Evolutionary conservation across 37 sponge, comb jelly and placozoan species (phyloP), one percentile per base, ranked within the genome.

Genomic region (Ianthella basta): DNA sequence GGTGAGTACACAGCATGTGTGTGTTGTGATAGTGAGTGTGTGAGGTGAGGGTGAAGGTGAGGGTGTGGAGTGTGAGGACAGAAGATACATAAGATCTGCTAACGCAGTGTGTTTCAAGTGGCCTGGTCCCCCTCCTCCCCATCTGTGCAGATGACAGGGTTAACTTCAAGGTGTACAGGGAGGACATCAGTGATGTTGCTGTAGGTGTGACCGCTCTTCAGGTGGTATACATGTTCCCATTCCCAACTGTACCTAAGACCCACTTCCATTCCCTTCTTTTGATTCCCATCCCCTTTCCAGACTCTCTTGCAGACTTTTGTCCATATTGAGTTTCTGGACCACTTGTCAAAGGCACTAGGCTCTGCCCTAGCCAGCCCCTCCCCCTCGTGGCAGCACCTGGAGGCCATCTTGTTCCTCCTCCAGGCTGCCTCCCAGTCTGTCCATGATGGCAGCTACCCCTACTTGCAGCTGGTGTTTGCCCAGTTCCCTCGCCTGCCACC

Each of bases 331-430:
- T 92, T 79, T 40, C 61, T 92, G 59, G 86, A 92, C 32, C 79
- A 92, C 66, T 82, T 92, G 44, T 60, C 84, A 39, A 24, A 55
- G 18, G 38, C 57, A 13, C 61, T 92, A 29, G 15, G 44, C 25
- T 20, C 80, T 2, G 19, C 70, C 3, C 73, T 92, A 8, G 23
- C 73, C 25, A 33, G 44, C 35, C 56, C 82, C 12, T 59, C 80
- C 6, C 89, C 86, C 37, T 40, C 73, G 23, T 92, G 92, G 92
- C 89, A 92, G 92, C 80, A 82, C 8, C 70, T 88, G 37, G 92
- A 92, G 60, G 88, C 89, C 15, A 56, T 88, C 4, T 65, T 92
- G 65, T 92, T 68, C 59, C 86, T 92, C 16, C 86, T 92, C 16
- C 88, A 92, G 59, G 86, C 84, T 37, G 86, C 84, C 55, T 83